Evolutionary conservation across 2,797 vertebrate species (phyloP).

Genomic region (Margarornis squamiger): DNA sequence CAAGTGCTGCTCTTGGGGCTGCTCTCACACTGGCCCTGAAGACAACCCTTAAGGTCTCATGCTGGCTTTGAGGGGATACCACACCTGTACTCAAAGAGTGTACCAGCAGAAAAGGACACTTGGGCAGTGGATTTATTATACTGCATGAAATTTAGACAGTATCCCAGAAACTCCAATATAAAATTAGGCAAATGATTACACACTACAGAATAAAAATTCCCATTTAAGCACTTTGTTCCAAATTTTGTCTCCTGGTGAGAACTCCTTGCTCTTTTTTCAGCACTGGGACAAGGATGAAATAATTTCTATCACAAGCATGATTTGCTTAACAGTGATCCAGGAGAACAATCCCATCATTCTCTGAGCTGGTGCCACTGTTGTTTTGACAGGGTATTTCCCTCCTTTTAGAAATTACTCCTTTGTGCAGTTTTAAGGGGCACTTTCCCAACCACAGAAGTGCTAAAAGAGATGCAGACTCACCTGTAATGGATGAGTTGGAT

Average conservation of each 20-base stretch:
- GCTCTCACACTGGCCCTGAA: background rate
- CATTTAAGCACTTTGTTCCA: background rate
- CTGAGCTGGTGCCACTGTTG: background rate
- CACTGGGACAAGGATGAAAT: background rate
- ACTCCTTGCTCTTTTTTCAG: background rate
- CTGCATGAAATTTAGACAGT: background rate
- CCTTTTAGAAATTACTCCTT: background rate
- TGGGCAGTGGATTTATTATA: background rate
- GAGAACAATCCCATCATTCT: background rate
- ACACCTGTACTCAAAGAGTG: background rate
- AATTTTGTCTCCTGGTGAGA: background rate
- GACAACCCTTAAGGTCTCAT: background rate
- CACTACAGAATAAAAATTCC: background rate
- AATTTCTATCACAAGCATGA: background rate
- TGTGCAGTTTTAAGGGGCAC: background rate
- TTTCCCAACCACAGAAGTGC: background rate
- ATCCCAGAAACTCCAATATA: background rate
- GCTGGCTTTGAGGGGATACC: background rate
- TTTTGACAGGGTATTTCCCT: background rate
- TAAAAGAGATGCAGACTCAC: constrained; percentile 67
- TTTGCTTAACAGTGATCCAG: background rate
- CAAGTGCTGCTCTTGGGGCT: background rate
- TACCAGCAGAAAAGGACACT: background rate
- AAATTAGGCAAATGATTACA: background rate
- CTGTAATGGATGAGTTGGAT: constrained; percentile 93